phyloP scores from a whole-genome alignment of 2,797 vertebrate species.

The Lepilemur ruficaudatus region DNA sequence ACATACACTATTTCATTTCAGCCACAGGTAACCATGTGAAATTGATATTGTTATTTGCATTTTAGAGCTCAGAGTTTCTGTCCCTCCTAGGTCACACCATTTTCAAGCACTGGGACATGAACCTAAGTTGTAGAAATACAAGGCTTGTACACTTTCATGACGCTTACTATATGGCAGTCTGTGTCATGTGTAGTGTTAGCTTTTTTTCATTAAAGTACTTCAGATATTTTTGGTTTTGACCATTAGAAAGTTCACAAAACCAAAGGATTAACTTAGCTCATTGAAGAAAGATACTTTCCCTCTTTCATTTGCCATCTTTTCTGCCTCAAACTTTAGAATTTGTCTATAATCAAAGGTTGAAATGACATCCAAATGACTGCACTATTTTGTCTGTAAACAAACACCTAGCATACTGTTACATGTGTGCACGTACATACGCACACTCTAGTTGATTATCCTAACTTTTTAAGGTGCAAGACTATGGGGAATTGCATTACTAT shows the following conservation, averaged over 20 bases:
- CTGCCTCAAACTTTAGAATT: not conserved
- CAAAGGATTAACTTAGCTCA: not conserved
- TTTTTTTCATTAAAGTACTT: not conserved
- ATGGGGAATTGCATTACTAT: not conserved
- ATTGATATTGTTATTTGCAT: not conserved
- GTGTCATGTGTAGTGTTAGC: too few relatives aligned
- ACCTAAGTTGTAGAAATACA: not conserved
- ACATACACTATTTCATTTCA: not conserved
- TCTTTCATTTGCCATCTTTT: not conserved
- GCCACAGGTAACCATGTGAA: not conserved
- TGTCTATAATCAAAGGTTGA: not conserved
- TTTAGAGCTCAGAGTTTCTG: not conserved
- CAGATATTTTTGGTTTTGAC: not conserved
- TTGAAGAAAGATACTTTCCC: not conserved
- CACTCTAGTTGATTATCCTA: not conserved
- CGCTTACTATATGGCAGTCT: accelerated
- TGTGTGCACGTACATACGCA: accelerated
- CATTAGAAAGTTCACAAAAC: not conserved
- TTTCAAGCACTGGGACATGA: not conserved
- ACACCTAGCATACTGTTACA: accelerated
- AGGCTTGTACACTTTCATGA: accelerated
- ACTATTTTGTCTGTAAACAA: accelerated
- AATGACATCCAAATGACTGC: too few relatives aligned
- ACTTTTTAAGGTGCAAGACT: not conserved
- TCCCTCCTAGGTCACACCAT: too few relatives aligned